These are phyloP conservation scores for Petroica traversi DNA, from an alignment of 2,113 vertebrate species.

Conservation along the genomic window DNA sequence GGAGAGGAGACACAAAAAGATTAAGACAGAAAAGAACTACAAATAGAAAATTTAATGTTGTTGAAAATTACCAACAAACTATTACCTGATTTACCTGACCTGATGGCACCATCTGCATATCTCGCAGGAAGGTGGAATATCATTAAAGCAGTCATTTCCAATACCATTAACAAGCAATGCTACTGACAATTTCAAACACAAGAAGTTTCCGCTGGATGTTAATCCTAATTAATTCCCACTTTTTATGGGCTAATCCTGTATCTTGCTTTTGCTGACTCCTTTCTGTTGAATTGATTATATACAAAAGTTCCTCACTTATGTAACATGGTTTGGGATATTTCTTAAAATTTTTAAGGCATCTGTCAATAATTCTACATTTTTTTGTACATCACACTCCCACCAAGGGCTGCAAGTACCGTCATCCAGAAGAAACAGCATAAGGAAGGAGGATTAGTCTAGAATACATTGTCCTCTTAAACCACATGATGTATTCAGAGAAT, in stretches of 20 bases:
- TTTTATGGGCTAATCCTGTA: not conserved
- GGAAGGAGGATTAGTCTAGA: conserved; percentile 72
- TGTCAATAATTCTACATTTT: not conserved
- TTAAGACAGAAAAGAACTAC: not conserved
- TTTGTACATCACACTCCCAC: rapidly evolving
- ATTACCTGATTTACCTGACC: not conserved
- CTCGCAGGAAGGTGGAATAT: not conserved
- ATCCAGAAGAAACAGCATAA: conserved; percentile 67
- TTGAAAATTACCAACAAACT: not conserved
- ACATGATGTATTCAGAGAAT: conserved; percentile 83
- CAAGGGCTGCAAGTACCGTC: conserved; percentile 56
- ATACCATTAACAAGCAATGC: not conserved
- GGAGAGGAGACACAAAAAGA: not conserved
- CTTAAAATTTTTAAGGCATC: not conserved
- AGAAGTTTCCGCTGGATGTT: not conserved
- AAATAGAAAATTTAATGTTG: not conserved
- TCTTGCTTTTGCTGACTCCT: not conserved
- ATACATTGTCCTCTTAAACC: conserved; percentile 77
- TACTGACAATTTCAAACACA: not conserved
- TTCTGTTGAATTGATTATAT: not conserved
- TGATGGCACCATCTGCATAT: not conserved
- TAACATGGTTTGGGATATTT: not conserved
- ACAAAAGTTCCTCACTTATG: not conserved
- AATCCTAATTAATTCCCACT: not conserved
- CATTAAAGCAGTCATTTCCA: not conserved